Evolutionary conservation across 1,140 invertebrate species (phyloP).

Genomic region (Ceratina japonica): DNA sequence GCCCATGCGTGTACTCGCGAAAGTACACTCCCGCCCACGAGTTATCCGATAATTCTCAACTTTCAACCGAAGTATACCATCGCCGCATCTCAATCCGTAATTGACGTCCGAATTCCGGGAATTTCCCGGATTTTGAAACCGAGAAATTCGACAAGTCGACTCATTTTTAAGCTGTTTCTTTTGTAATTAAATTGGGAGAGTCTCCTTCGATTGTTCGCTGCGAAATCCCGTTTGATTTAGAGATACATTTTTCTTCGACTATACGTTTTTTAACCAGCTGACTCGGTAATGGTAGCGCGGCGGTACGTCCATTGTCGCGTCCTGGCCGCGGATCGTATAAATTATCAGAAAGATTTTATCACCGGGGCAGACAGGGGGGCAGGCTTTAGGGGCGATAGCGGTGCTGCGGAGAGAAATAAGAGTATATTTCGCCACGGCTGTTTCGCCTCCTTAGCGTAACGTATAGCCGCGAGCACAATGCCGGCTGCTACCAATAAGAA

Average conservation of each 20-base stretch:
- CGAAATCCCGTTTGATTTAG: too few species aligned
- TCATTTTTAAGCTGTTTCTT: too few species aligned
- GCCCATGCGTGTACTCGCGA: conserved; percentile 14
- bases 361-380: background rate
- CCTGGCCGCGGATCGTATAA: conserved; percentile 33
- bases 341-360: conserved; percentile 52
- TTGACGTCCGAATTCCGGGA: too few species aligned
- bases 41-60: too few species aligned
- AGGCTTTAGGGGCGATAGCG: conserved; percentile 9
- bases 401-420: conserved; percentile 43
- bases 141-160: too few species aligned
- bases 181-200: too few species aligned
- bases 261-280: too few species aligned
- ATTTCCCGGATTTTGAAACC: too few species aligned
- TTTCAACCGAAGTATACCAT: too few species aligned
- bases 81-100: too few species aligned
- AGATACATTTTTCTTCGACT: too few species aligned
- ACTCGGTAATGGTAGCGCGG: background rate
- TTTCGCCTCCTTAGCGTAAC: conserved; percentile 46
- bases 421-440: conserved; percentile 39
- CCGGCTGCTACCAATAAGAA: conserved; percentile 38
- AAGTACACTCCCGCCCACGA: background rate
- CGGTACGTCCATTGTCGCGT: conserved; percentile 33
- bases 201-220: too few species aligned
- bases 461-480: conserved; percentile 33